Percentiles rank a stretch among this genome's conserved stretches.
Conservation (phyloP, 2,113 vertebrate genomes). For the Neogobius melanostomus region DNA sequence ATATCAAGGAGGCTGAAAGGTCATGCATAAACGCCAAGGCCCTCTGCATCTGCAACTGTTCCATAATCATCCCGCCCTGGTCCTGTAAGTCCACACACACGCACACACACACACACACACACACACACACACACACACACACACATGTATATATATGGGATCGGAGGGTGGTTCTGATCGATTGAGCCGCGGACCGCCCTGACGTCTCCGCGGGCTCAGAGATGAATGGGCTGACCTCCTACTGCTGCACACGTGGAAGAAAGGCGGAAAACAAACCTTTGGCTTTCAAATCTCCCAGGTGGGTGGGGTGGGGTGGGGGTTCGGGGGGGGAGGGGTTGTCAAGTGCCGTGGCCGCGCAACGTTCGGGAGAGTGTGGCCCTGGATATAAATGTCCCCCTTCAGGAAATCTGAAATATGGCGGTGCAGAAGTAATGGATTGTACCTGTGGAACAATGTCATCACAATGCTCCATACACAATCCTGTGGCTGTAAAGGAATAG, state of each 20-base stretch:
- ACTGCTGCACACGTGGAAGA: conserved; percentile 37
- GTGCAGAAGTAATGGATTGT: neutral
- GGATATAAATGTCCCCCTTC: neutral
- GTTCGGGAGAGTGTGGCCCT: conserved; percentile 2
- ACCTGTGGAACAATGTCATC: neutral
- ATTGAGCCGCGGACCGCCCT: conserved; percentile 66
- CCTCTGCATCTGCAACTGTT: conserved; percentile 31
- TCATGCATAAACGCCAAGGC: conserved; percentile 42
- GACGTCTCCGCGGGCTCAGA: conserved; percentile 63
- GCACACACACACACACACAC: conserved; percentile 51
- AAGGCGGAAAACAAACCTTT: conserved; percentile 61
- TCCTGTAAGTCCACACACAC: conserved; percentile 32
- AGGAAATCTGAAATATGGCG: neutral
- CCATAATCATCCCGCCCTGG: neutral
- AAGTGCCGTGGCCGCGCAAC: conserved; percentile 5
- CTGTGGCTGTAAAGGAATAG: neutral
- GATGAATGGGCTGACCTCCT: conserved; percentile 72
- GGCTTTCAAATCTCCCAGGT: conserved; percentile 57
- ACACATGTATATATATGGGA: conserved; percentile 36
- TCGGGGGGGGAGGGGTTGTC: neutral
- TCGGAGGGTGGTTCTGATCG: conserved; percentile 65
- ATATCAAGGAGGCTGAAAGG: conserved; percentile 26
- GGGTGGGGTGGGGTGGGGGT: conserved; percentile 24
- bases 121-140: conserved; percentile 41
- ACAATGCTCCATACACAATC: neutral